phyloP scores from a whole-genome alignment of 1,140 invertebrate genomes.

The Tetramorium parvispinum region DNA sequence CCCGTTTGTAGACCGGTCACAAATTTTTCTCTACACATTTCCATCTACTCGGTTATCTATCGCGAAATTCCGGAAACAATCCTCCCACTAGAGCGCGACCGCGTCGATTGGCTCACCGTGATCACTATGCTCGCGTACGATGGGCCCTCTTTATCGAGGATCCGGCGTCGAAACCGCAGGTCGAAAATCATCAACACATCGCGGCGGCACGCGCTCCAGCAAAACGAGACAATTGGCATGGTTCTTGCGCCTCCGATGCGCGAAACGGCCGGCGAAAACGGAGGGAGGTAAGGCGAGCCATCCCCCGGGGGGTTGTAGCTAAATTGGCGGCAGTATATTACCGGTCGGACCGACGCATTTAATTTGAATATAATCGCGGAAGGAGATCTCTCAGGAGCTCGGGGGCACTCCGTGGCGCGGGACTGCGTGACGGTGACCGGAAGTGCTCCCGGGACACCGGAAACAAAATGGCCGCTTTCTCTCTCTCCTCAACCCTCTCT shows the following conservation, averaged over 20 bases:
- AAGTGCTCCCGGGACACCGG: slow-evolving; percentile 84
- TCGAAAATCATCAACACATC: slow-evolving; percentile 25
- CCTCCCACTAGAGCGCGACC: slow-evolving; percentile 25
- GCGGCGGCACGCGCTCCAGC: slow-evolving; percentile 42
- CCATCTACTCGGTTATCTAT: not conserved
- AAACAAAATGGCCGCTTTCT: slow-evolving; percentile 83
- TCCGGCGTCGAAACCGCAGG: slow-evolving; percentile 24
- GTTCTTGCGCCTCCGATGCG: slow-evolving; percentile 72
- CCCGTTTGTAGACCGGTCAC: no score
- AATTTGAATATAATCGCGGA: slow-evolving; percentile 86
- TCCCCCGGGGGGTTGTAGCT: slow-evolving; percentile 82
- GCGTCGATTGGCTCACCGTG: slow-evolving; percentile 40
- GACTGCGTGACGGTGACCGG: slow-evolving; percentile 85
- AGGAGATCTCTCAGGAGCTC: slow-evolving; percentile 84
- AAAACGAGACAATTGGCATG: slow-evolving; percentile 78
- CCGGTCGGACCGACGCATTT: slow-evolving; percentile 84
- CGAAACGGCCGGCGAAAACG: slow-evolving; percentile 25
- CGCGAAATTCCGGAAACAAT: slow-evolving; percentile 39
- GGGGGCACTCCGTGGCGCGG: slow-evolving; percentile 79
- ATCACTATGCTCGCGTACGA: not conserved
- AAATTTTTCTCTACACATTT: not conserved
- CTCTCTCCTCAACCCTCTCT: slow-evolving; percentile 46
- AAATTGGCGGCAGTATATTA: slow-evolving; percentile 86
- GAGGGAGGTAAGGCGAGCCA: slow-evolving; percentile 79
- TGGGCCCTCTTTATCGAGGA: slow-evolving; percentile 34